Conservation (phyloP, 2,113 vertebrate species). For the Arothron firmamentum region DNA sequence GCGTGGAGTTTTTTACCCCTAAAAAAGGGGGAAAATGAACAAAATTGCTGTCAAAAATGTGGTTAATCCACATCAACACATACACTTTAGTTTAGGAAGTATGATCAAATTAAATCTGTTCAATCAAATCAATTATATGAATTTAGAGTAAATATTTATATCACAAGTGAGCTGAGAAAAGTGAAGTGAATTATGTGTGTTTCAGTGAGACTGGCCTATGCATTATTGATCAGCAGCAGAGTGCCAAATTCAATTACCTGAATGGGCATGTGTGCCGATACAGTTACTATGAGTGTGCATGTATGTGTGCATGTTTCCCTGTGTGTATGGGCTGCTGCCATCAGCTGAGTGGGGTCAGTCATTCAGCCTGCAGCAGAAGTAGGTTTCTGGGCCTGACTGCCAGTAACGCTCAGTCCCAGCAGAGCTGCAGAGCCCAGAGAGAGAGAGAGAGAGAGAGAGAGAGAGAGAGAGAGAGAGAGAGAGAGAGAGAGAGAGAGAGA, state of each 20-base stretch:
- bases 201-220: slow-evolving; percentile 12
- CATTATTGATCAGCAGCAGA: slow-evolving; percentile 26
- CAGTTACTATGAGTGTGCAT: slow-evolving; percentile 31
- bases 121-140: background rate
- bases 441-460: too few species aligned
- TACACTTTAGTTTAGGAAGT: background rate
- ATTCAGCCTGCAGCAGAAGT: slow-evolving; percentile 56
- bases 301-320: slow-evolving; percentile 4
- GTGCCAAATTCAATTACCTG: slow-evolving; percentile 34
- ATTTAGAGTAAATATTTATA: background rate
- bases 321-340: slow-evolving; percentile 7
- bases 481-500: too few species aligned
- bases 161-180: background rate
- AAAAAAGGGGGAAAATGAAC: too few species aligned
- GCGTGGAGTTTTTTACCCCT: too few species aligned
- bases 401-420: slow-evolving; percentile 37
- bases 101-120: background rate
- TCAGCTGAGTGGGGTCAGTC: slow-evolving; percentile 41
- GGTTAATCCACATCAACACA: slow-evolving; percentile 25
- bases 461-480: too few species aligned
- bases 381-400: slow-evolving; percentile 73
- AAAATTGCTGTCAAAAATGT: slow-evolving; percentile 29
- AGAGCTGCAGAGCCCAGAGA: slow-evolving; percentile 17
- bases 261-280: slow-evolving; percentile 10
- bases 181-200: background rate